Conservation (phyloP, 1,140 invertebrate genomes). For the Sycophaga agraensis region DNA sequence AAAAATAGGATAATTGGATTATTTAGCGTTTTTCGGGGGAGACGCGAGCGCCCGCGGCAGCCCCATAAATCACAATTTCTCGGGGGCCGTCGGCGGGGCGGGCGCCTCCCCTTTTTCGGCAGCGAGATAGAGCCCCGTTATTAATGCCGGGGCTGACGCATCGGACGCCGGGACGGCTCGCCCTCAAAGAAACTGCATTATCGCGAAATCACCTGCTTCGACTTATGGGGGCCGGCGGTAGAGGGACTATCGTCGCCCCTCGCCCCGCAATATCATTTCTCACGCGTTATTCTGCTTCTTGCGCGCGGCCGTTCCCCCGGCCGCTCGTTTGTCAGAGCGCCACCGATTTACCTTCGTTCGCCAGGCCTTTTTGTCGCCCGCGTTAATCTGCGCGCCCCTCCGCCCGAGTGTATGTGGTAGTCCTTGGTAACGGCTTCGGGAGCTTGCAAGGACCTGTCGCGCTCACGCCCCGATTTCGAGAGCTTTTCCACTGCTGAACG, state of each 20-base stretch:
- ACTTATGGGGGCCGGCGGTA: background rate
- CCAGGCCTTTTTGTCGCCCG: background rate
- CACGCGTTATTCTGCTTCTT: no score
- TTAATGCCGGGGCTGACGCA: slow-evolving; percentile 3
- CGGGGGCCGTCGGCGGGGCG: background rate
- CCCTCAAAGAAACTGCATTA: background rate
- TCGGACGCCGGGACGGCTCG: background rate
- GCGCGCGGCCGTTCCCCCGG: background rate
- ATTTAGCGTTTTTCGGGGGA: background rate
- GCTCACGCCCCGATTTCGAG: no score
- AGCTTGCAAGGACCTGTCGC: no score
- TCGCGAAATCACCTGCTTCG: background rate
- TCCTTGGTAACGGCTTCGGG: no score
- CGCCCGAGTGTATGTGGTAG: no score
- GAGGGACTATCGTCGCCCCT: background rate
- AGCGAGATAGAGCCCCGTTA: background rate
- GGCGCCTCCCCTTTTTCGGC: background rate
- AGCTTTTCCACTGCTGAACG: no score
- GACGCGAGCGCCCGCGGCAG: no score
- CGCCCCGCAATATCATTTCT: background rate
- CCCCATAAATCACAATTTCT: slow-evolving; percentile 20
- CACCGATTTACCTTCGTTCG: background rate
- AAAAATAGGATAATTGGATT: slow-evolving; percentile 12
- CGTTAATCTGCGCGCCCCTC: background rate
- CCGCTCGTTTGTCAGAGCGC: background rate